These are phyloP conservation scores for Bufo bufo DNA, from an alignment of 2,113 vertebrate species.

Conservation along the genomic window DNA sequence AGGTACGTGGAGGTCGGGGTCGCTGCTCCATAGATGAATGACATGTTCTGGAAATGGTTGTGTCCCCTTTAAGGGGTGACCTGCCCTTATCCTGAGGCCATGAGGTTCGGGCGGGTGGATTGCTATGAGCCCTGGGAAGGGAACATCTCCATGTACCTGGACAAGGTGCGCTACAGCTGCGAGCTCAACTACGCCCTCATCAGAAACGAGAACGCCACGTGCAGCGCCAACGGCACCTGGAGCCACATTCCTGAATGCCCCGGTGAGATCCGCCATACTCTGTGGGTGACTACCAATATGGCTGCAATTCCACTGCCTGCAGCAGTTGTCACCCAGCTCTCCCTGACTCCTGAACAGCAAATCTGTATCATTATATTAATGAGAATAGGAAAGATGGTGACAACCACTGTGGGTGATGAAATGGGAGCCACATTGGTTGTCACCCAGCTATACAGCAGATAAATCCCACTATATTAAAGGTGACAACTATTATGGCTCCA, in stretches of 20 bases:
- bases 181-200: conserved; percentile 73
- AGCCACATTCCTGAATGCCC: conserved; percentile 79
- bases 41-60: neutral
- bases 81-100: conserved; percentile 76
- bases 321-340: neutral
- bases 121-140: conserved; percentile 60
- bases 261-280: conserved; percentile 66
- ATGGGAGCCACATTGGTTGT: too few relatives aligned
- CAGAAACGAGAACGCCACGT: conserved; percentile 77
- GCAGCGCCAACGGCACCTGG: conserved; percentile 80
- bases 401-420: too few relatives aligned
- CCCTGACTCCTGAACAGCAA: neutral
- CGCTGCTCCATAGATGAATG: neutral
- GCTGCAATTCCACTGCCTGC: too few relatives aligned
- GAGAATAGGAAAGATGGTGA: too few relatives aligned
- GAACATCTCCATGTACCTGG: conserved; percentile 67
- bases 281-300: too few relatives aligned
- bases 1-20: neutral
- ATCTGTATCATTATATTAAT: too few relatives aligned
- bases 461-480: too few relatives aligned
- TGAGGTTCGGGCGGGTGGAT: conserved; percentile 72
- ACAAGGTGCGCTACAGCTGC: conserved; percentile 75
- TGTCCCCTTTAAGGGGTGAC: conserved; percentile 70
- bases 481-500: too few relatives aligned
- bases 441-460: too few relatives aligned